Conservation (phyloP, 2,888 invertebrate genomes). For the Watsonalla binaria region DNA sequence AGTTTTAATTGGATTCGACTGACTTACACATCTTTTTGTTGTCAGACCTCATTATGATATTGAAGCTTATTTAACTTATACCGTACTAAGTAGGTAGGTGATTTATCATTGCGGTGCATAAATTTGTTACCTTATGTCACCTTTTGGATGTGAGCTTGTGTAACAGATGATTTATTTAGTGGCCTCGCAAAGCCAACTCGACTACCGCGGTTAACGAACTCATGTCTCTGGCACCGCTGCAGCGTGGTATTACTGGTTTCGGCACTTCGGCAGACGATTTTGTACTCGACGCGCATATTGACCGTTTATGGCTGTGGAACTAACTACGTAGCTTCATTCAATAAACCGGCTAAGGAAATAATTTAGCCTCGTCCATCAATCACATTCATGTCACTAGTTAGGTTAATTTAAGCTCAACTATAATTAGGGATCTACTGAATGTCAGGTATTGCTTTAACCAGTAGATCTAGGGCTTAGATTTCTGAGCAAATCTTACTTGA, state of each 20-base stretch:
- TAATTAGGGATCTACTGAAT: too few relatives aligned
- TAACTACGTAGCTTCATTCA: slow-evolving; percentile 40
- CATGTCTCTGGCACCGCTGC: slow-evolving; percentile 48
- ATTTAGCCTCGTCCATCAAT: neutral
- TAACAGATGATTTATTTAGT: slow-evolving; percentile 62
- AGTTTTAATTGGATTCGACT: too few relatives aligned
- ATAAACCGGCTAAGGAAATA: slow-evolving; percentile 22
- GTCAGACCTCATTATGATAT: too few relatives aligned
- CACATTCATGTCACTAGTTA: neutral
- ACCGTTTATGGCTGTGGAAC: slow-evolving; percentile 61
- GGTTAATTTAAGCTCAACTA: too few relatives aligned
- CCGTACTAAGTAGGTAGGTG: neutral
- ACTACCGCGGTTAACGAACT: slow-evolving; percentile 71
- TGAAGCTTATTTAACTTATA: too few relatives aligned
- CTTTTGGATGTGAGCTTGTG: slow-evolving; percentile 34
- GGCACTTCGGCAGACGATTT: slow-evolving; percentile 57
- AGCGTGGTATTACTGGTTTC: slow-evolving; percentile 60
- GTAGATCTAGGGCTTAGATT: too few relatives aligned
- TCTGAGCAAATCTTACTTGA: too few relatives aligned
- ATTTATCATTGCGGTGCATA: slow-evolving; percentile 35
- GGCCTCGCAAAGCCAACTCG: slow-evolving; percentile 33
- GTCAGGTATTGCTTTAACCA: too few relatives aligned
- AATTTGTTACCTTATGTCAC: slow-evolving; percentile 41
- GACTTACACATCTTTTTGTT: too few relatives aligned
- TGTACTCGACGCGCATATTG: slow-evolving; percentile 44